These are phyloP conservation scores for Alligator sinensis DNA, from an alignment of 2,113 vertebrate species.

Conservation along the genomic window DNA sequence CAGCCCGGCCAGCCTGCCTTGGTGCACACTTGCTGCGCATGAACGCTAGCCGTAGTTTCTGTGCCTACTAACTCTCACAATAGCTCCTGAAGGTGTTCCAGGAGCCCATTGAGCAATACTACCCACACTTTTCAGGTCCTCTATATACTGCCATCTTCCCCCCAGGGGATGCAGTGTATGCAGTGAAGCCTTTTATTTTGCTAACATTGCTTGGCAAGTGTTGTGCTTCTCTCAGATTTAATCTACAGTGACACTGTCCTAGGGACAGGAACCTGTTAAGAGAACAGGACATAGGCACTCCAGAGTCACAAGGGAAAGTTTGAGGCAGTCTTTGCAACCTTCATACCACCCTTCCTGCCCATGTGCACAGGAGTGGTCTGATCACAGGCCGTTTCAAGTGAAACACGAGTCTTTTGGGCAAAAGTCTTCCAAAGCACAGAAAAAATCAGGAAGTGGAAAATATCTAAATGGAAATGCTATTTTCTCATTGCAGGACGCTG, in stretches of 20 bases:
- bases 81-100: not conserved
- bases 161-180: not conserved
- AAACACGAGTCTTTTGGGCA: not conserved
- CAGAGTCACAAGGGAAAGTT: not conserved
- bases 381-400: not conserved
- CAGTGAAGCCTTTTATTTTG: accelerated
- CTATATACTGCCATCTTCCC: accelerated
- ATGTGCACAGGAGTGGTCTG: not conserved
- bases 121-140: not conserved
- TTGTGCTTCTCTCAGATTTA: not conserved
- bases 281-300: not conserved
- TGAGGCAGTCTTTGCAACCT: not conserved
- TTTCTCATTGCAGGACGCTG: constrained; percentile 85
- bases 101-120: accelerated
- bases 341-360: not conserved
- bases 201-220: accelerated
- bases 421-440: not conserved
- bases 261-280: not conserved
- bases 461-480: not conserved
- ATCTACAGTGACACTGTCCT: not conserved
- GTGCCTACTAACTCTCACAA: no score
- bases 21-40: no score
- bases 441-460: not conserved
- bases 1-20: no score
- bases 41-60: no score